phyloP scores from a whole-genome alignment of 2,797 vertebrate species.

The Cyclura pinguis region DNA sequence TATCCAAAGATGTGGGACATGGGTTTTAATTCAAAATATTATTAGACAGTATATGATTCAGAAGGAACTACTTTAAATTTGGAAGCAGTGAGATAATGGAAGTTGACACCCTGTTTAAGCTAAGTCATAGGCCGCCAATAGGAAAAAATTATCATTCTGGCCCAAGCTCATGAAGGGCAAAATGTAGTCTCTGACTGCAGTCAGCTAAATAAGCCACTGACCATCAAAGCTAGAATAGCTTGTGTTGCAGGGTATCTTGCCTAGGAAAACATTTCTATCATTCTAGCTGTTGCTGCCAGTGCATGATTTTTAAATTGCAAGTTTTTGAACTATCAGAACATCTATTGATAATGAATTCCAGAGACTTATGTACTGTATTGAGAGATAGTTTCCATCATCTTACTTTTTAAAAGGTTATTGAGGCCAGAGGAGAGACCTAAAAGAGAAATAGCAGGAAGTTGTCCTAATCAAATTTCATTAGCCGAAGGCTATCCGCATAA shows the following conservation, averaged over 20 bases:
- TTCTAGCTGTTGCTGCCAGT: not conserved
- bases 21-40: slow-evolving; percentile 51
- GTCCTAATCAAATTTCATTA: too few relatives aligned
- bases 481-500: too few relatives aligned
- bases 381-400: not conserved
- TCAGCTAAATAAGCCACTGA: not conserved
- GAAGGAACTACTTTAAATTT: slow-evolving; percentile 27
- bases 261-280: too few relatives aligned
- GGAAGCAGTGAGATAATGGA: slow-evolving; percentile 10
- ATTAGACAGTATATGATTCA: slow-evolving; percentile 39
- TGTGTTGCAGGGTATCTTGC: too few relatives aligned
- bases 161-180: not conserved
- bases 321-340: not conserved
- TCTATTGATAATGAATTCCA: not conserved
- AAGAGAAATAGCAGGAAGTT: too few relatives aligned
- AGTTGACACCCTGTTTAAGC: not conserved
- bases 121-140: not conserved
- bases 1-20: slow-evolving; percentile 38
- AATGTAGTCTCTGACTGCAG: not conserved
- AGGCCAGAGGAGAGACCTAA: too few relatives aligned
- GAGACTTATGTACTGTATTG: not conserved
- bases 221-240: not conserved
- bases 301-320: not conserved
- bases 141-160: not conserved
- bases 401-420: not conserved